Evolutionary conservation across 2,888 invertebrate genomes (phyloP).

Genomic region (Plutella xylostella): DNA sequence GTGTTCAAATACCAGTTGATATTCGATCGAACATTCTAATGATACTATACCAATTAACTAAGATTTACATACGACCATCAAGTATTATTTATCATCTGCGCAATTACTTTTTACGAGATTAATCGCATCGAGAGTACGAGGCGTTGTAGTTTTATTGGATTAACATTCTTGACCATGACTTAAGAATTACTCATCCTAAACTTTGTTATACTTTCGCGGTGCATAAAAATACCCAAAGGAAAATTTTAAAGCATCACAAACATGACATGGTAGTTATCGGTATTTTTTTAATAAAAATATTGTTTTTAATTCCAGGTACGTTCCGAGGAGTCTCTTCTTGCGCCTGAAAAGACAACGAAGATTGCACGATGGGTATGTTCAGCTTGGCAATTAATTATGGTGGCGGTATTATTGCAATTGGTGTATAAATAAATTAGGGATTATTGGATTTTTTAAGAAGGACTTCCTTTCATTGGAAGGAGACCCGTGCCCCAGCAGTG

Average conservation of each 20-base stretch:
- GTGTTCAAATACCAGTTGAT: conserved; percentile 1
- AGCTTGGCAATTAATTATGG: conserved; percentile 26
- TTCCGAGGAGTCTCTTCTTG: conserved; percentile 61
- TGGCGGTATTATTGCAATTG: conserved; percentile 26
- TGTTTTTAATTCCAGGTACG: conserved; percentile 48
- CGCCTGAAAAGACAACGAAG: conserved; percentile 48
- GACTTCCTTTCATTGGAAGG: no score
- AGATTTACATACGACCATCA: no score
- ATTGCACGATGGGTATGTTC: conserved; percentile 60
- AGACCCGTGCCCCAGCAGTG: no score
- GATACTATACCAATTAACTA: no score
- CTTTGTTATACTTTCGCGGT: neutral
- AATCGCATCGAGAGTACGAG: neutral
- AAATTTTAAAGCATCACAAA: neutral
- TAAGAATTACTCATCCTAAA: no score
- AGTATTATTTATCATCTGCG: neutral
- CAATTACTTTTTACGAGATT: neutral
- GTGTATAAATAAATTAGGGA: no score
- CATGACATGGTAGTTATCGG: neutral
- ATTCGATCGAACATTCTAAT: no score
- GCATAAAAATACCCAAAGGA: no score
- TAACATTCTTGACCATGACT: no score
- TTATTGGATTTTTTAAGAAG: no score
- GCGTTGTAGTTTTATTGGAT: no score
- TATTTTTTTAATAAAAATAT: neutral